These are phyloP conservation scores for Psittacula echo DNA, from an alignment of 2,797 vertebrate species.

Conservation along the genomic window DNA sequence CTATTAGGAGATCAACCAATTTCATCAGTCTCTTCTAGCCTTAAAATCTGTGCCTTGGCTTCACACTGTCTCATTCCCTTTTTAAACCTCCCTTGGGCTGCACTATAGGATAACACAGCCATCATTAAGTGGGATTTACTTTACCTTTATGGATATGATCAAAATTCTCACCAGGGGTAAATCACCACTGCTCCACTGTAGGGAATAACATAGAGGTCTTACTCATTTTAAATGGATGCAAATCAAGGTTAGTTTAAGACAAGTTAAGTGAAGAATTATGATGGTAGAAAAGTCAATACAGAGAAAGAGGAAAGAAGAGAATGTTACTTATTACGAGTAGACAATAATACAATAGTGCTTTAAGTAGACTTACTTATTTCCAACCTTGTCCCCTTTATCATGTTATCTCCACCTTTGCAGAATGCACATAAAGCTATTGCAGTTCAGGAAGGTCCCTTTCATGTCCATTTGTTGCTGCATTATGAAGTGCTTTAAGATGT, in stretches of 20 bases:
- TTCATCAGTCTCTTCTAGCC: background rate
- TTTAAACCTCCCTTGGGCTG: background rate
- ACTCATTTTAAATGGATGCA: background rate
- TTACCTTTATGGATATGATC: background rate
- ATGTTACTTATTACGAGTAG: background rate
- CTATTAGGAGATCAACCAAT: background rate
- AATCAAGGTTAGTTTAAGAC: background rate
- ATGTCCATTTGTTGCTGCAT: background rate
- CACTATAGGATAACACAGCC: background rate
- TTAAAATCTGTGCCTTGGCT: slow-evolving; percentile 14
- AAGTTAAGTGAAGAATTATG: background rate
- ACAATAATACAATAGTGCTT: background rate
- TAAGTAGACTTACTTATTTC: background rate
- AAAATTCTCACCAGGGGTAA: background rate
- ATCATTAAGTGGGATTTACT: background rate
- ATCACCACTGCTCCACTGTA: background rate
- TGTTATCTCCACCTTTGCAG: background rate
- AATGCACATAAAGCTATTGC: background rate
- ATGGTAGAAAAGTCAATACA: background rate
- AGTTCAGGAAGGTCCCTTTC: background rate
- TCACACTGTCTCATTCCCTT: background rate
- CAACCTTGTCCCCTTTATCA: background rate
- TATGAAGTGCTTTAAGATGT: background rate
- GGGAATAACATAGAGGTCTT: background rate
- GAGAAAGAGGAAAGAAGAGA: background rate